Base-by-base conservation (phyloP, 2,113 vertebrate genomes). In the Fregata magnificens region DNA sequence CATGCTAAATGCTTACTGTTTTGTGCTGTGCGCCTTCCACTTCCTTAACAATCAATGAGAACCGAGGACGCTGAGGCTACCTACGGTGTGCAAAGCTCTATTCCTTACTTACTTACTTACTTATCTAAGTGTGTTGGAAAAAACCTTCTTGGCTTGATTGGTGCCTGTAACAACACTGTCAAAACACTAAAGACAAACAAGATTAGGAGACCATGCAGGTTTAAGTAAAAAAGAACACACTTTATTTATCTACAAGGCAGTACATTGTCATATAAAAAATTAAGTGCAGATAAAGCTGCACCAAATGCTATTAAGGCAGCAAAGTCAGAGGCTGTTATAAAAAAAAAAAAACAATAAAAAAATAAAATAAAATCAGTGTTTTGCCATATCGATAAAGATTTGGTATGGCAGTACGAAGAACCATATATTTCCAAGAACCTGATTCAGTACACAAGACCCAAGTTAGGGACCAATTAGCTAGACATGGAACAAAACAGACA, bases 211-310 rank as follows among this genome's bases (percentile, higher is more conserved):
- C 72, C 82, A 52, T 9, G 62, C 19, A 16, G 50, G 92, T 93
- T 90, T 98, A 97, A 94, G 96, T 98, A 98, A 97, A 98, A 97
- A 98, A 97, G 98, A 98, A 97, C 98, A 99, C 98, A 98, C 99
- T 99, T 99, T 99, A 99, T 99, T 99, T 98, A 97, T 97, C 98
- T 98, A 99, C 98, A 99, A 98, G 99, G 99, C 99, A 99, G 99
- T 99, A 99, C 98, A 98, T 97, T 94, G 87, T 98, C 97, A 94
- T 98, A 98, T 97, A 99, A 98, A 99, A 99, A 98, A 98, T 98
- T 98, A 98, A 98, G 98, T 98, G 98, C 99, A 98, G 98, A 88
- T 86, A 89, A 96, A 96, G 95, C 97, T 97, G 98, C 98, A 98
- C 97, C 93, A 97, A 97, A 98, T 97, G 97, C 97, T 98, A 97